A percentile compares a stretch with the other conserved stretches of the same genome.
Evolutionary conservation across 2,797 vertebrate genomes (phyloP).

Genomic region (Calcarius lapponicus): DNA sequence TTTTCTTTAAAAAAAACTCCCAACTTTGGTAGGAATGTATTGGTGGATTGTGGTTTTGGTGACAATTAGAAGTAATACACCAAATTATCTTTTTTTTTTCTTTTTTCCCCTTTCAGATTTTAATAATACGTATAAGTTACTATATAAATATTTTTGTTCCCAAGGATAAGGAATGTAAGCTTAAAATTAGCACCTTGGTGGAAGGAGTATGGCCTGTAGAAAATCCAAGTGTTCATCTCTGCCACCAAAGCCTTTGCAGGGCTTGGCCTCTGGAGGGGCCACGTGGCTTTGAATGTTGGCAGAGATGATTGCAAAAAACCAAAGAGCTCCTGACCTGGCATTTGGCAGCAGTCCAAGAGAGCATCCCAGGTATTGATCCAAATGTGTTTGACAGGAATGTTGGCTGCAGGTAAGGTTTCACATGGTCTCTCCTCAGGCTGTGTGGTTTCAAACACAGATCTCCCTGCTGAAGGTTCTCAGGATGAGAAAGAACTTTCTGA

Average conservation of each 20-base stretch:
- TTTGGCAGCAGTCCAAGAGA: background rate
- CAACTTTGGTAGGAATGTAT: background rate
- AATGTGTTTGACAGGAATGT: background rate
- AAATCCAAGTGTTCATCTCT: background rate
- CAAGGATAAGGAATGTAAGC: background rate
- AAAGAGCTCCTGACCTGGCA: background rate
- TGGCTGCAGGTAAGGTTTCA: background rate
- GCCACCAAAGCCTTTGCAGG: background rate
- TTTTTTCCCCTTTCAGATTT: accelerated
- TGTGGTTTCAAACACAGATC: background rate
- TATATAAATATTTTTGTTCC: background rate
- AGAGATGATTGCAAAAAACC: background rate
- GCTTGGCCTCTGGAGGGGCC: background rate
- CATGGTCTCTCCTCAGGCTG: background rate
- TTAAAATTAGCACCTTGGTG: background rate
- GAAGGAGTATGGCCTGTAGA: background rate
- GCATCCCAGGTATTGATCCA: background rate
- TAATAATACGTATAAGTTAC: background rate
- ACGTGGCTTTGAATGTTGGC: background rate
- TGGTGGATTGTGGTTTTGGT: background rate
- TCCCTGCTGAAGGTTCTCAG: background rate
- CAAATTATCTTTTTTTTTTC: background rate
- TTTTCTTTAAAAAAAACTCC: background rate
- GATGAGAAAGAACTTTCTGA: background rate
- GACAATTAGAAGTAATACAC: background rate